Evolutionary conservation across 2,113 vertebrate species (phyloP).

Genomic region (Channa argus): DNA sequence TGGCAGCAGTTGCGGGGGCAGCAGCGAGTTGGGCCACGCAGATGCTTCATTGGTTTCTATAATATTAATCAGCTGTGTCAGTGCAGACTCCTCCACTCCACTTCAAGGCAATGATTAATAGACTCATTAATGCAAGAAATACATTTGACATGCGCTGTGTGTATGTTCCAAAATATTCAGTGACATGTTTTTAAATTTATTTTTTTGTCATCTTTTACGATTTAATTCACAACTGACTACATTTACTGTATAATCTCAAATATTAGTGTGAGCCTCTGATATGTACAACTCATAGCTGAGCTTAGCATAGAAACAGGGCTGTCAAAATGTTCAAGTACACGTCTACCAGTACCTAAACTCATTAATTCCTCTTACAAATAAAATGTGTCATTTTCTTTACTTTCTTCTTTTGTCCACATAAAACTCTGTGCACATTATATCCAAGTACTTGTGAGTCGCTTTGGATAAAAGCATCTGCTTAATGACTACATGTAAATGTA

Average conservation of each 20-base stretch:
- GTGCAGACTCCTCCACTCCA: constrained; percentile 35
- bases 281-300: background rate
- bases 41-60: constrained; percentile 40
- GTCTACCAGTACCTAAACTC: no score
- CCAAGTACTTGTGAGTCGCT: no score
- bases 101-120: constrained; percentile 38
- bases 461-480: no score
- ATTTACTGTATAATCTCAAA: background rate
- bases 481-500: no score
- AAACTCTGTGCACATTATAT: no score
- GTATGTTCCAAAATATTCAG: no score
- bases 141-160: background rate
- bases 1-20: constrained; percentile 40
- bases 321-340: background rate
- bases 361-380: no score
- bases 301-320: background rate
- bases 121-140: constrained; percentile 38
- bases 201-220: constrained; percentile 4
- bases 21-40: constrained; percentile 4
- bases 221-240: constrained; percentile 19
- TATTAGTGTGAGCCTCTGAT: background rate
- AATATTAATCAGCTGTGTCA: constrained; percentile 65
- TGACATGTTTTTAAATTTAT: no score
- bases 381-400: no score
- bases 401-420: no score